phyloP scores from a whole-genome alignment of 2,888 invertebrate species.

The Cosmia trapezina region DNA sequence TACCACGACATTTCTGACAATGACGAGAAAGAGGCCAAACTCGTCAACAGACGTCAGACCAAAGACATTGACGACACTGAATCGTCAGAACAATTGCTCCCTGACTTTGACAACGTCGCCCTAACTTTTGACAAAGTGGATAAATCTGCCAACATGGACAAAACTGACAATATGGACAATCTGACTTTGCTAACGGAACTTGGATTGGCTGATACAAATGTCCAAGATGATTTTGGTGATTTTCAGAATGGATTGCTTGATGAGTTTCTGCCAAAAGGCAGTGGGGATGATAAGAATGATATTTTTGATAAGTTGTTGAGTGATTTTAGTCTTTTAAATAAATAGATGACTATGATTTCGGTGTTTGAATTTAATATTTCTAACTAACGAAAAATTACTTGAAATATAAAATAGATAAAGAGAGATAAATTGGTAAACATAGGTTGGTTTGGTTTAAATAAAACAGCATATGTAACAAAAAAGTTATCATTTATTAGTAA shows the following conservation, averaged over 20 bases:
- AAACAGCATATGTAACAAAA: slow-evolving; percentile 6
- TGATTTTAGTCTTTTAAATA: slow-evolving; percentile 78
- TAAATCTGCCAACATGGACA: slow-evolving; percentile 71
- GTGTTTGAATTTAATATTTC: background rate
- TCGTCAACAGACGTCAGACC: slow-evolving; percentile 78
- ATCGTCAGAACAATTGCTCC: slow-evolving; percentile 81
- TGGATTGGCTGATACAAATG: slow-evolving; percentile 89
- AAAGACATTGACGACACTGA: slow-evolving; percentile 82
- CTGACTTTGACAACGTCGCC: slow-evolving; percentile 75
- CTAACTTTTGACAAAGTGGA: slow-evolving; percentile 56
- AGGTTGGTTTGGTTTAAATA: background rate
- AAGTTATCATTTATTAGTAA: slow-evolving; percentile 43
- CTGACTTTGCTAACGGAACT: slow-evolving; percentile 89
- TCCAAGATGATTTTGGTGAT: slow-evolving; percentile 82
- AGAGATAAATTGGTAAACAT: too few relatives aligned
- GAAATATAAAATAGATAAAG: too few relatives aligned
- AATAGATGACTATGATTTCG: slow-evolving; percentile 55
- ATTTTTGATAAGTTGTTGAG: slow-evolving; percentile 85
- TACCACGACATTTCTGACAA: slow-evolving; percentile 84
- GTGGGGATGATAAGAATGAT: slow-evolving; percentile 77
- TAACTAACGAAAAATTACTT: too few relatives aligned
- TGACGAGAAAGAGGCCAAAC: slow-evolving; percentile 84
- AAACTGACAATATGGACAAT: slow-evolving; percentile 75
- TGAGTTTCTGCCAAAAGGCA: slow-evolving; percentile 73
- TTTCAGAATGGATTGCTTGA: slow-evolving; percentile 85